phyloP scores from a whole-genome alignment of 2,113 vertebrate genomes.

The Lagopus leucura region DNA sequence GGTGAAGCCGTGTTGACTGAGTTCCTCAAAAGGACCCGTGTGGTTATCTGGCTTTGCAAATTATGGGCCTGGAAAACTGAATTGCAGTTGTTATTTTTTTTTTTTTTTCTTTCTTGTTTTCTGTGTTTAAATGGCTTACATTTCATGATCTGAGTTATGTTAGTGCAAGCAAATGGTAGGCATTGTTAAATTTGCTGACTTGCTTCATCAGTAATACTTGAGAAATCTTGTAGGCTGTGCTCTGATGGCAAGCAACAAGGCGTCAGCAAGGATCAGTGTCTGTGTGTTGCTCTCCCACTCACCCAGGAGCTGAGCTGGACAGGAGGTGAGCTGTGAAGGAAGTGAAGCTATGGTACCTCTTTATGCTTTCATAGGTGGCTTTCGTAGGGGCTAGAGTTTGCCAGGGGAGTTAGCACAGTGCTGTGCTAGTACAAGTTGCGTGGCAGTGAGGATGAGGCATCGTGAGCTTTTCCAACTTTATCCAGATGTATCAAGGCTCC shows the following conservation, averaged over 20 bases:
- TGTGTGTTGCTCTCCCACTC: background rate
- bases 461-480: background rate
- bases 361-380: background rate
- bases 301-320: background rate
- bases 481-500: background rate
- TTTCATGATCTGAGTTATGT: background rate
- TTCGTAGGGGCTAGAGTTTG: background rate
- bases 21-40: background rate
- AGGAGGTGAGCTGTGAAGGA: background rate
- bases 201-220: background rate
- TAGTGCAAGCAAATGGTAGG: background rate
- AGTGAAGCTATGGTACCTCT: background rate
- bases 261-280: background rate
- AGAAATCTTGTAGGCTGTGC: background rate
- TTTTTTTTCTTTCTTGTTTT: background rate
- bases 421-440: accelerated
- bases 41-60: background rate
- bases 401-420: background rate
- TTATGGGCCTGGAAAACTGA: background rate
- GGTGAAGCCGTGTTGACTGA: background rate
- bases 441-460: background rate
- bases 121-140: background rate
- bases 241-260: background rate
- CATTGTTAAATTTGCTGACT: background rate
- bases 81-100: background rate